Evolutionary conservation across 2,113 vertebrate genomes (phyloP).

Genomic region (Diadophis punctatus): DNA sequence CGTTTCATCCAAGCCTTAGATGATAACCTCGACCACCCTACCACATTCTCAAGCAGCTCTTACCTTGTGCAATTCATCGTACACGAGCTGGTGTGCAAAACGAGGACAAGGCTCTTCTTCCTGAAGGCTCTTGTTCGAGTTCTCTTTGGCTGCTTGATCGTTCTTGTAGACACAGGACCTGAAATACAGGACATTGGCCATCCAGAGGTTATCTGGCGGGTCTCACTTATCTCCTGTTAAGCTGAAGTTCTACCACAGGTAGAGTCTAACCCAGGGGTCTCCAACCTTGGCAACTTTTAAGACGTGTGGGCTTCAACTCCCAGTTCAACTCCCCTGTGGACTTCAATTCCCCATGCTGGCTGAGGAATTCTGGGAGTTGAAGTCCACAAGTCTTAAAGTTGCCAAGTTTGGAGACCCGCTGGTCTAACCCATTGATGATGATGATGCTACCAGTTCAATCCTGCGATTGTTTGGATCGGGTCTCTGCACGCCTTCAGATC

Average conservation of each 20-base stretch:
- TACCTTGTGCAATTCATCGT: constrained; percentile 98
- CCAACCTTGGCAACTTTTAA: no score
- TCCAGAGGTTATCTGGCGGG: no score
- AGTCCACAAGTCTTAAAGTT: no score
- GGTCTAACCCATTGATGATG: not conserved
- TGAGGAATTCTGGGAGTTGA: no score
- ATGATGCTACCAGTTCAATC: no score
- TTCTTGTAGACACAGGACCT: constrained; percentile 99
- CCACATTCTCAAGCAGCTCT: not conserved
- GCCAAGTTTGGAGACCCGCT: no score
- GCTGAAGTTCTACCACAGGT: not conserved
- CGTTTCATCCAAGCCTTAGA: not conserved
- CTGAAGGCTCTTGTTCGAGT: constrained; percentile 87
- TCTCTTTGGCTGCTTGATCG: constrained; percentile 94
- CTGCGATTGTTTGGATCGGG: no score
- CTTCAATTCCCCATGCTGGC: no score
- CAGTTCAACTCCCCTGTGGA: no score
- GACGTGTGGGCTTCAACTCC: no score
- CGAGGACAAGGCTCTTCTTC: constrained; percentile 98
- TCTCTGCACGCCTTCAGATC: no score
- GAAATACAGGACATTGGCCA: constrained; percentile 33
- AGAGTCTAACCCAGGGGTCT: no score
- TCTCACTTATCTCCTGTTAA: not conserved
- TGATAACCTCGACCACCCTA: accelerated
- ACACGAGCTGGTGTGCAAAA: constrained; percentile 97